A percentile compares a stretch with the other conserved stretches of the same genome.
Evolutionary conservation across 2,113 vertebrate genomes (phyloP).

Genomic region (Pterocles orientalis): DNA sequence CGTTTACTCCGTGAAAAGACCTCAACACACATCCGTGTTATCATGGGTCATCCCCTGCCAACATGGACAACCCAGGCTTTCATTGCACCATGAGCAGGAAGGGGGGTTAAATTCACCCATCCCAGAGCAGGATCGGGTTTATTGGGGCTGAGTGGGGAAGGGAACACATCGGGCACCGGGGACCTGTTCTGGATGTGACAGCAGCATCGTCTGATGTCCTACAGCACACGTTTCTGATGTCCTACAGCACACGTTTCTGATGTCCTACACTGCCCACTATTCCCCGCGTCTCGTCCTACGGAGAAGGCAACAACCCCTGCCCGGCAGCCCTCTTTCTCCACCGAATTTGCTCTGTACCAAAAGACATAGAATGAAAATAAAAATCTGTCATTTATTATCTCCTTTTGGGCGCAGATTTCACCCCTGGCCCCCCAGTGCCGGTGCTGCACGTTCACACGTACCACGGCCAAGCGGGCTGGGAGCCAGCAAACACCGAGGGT

Average conservation of each 20-base stretch:
- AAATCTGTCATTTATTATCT: rapidly evolving
- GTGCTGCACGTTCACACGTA: neutral
- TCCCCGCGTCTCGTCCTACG: rapidly evolving
- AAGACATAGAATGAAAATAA: neutral
- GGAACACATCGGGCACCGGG: rapidly evolving
- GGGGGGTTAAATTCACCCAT: rapidly evolving
- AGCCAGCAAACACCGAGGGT: neutral
- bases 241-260: too few relatives aligned
- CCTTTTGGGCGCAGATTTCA: neutral
- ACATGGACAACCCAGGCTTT: rapidly evolving
- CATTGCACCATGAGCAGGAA: rapidly evolving
- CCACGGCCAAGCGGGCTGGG: neutral
- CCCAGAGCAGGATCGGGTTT: rapidly evolving
- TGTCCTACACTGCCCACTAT: rapidly evolving
- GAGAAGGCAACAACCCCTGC: neutral
- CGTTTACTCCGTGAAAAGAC: rapidly evolving
- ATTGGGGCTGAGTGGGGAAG: neutral
- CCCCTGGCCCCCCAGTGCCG: neutral
- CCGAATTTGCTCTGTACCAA: neutral
- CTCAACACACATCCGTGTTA: rapidly evolving
- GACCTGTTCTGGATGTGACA: neutral
- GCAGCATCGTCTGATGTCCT: neutral
- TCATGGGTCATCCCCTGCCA: neutral
- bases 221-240: too few relatives aligned
- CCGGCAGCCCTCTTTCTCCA: neutral